Evolutionary conservation across 2,113 vertebrate species (phyloP).

Genomic region (Pterocles burchelli): DNA sequence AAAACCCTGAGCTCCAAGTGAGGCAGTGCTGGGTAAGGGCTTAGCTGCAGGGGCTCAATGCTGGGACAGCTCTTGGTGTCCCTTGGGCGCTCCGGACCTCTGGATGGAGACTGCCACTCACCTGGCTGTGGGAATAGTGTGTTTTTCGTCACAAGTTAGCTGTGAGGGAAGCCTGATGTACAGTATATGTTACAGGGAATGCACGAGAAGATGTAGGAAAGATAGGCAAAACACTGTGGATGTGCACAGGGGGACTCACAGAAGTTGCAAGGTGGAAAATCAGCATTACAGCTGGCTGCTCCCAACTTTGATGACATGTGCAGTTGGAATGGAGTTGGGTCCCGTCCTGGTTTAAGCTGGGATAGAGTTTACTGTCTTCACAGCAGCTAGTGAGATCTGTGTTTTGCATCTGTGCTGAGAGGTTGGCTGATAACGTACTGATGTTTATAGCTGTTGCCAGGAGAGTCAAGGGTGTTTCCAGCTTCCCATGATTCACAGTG

Average conservation of each 20-base stretch:
- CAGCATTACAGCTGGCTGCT: background rate
- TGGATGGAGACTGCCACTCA: background rate
- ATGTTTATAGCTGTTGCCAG: too few species aligned
- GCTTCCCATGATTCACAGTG: too few species aligned
- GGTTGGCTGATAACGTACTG: too few species aligned
- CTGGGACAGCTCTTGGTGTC: background rate
- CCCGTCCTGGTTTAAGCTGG: too few species aligned
- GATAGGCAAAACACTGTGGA: background rate
- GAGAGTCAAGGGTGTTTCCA: too few species aligned
- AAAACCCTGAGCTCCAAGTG: background rate
- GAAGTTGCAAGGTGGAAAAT: background rate
- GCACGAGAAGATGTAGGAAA: background rate
- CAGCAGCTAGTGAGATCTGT: too few species aligned
- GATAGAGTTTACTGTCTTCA: too few species aligned
- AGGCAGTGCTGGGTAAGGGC: background rate
- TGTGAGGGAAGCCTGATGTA: background rate
- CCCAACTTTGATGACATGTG: background rate
- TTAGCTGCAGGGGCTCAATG: background rate
- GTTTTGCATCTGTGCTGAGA: too few species aligned
- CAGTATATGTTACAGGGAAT: background rate
- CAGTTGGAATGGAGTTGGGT: background rate
- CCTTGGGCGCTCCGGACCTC: rapidly evolving
- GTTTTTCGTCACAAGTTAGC: background rate
- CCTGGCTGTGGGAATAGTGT: rapidly evolving
- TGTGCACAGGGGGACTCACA: background rate